A percentile compares a stretch with the other conserved stretches of the same genome.
Evolutionary conservation across 1,140 invertebrate genomes (phyloP).

Genomic region (Bombyx mori): ASM3026992v2 NC_085108.1:5834001-5834500

Average conservation of each 20-base stretch:
- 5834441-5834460: conserved; percentile 40
- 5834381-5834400: conserved; percentile 52
- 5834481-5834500: conserved; percentile 38
- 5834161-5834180: conserved; percentile 39
- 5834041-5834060: conserved; percentile 25
- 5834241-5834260: conserved; percentile 40
- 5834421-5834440: conserved; percentile 52
- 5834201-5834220: conserved; percentile 54
- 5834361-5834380: conserved; percentile 42
- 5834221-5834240: conserved; percentile 37
- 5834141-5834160: conserved; percentile 37
- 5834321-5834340: conserved; percentile 41
- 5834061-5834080: conserved; percentile 45
- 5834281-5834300: conserved; percentile 33
- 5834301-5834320: conserved; percentile 50
- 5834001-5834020: conserved; percentile 36
- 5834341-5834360: conserved; percentile 52
- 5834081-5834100: conserved; percentile 38
- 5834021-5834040: conserved; percentile 37
- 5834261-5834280: conserved; percentile 41
- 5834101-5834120: conserved; percentile 44
- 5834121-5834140: conserved; percentile 47
- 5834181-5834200: conserved; percentile 39
- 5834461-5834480: conserved; percentile 31
- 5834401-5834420: conserved; percentile 54